These are phyloP conservation scores for Lissocephala sabroskyi DNA, from an alignment of 2,888 invertebrate genomes.

Conservation along the genomic window DNA sequence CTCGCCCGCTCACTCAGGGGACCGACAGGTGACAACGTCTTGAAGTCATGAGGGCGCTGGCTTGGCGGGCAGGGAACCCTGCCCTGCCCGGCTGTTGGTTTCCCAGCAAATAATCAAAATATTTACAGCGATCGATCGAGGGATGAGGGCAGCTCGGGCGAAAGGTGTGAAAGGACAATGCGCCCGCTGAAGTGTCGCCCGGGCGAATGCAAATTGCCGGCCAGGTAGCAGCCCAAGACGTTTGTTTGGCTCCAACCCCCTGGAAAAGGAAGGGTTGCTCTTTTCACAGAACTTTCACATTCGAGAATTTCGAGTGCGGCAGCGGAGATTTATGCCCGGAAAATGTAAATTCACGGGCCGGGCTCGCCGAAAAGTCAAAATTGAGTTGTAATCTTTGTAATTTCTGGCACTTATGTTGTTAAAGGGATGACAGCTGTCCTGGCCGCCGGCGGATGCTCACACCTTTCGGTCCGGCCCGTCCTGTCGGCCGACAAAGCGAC, in stretches of 20 bases:
- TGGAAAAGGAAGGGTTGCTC: conserved; percentile 17
- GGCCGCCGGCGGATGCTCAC: conserved; percentile 25
- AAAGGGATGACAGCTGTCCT: conserved; percentile 59
- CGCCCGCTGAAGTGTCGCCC: conserved; percentile 15
- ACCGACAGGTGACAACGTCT: neutral
- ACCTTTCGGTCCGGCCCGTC: conserved; percentile 30
- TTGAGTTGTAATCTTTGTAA: conserved; percentile 72
- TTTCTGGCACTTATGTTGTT: conserved; percentile 55
- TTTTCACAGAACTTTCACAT: conserved; percentile 46
- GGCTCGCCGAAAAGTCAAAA: conserved; percentile 46
- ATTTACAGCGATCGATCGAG: conserved; percentile 29
- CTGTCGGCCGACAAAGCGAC: conserved; percentile 52
- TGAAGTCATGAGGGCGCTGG: conserved; percentile 28
- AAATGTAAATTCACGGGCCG: conserved; percentile 40
- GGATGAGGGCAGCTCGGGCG: no score
- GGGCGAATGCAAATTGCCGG: neutral
- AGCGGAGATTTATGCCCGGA: conserved; percentile 44
- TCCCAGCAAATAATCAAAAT: conserved; percentile 47
- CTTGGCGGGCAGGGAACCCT: neutral
- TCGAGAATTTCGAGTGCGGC: conserved; percentile 51
- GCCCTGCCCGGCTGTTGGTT: neutral
- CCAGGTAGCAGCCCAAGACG: no score
- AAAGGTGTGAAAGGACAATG: conserved; percentile 52
- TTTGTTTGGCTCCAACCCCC: no score
- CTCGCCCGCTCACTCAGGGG: neutral